Evolutionary conservation across 2,888 invertebrate species (phyloP), one percentile per base, ranked within the genome.

Genomic region (Eilema griseolum): DNA sequence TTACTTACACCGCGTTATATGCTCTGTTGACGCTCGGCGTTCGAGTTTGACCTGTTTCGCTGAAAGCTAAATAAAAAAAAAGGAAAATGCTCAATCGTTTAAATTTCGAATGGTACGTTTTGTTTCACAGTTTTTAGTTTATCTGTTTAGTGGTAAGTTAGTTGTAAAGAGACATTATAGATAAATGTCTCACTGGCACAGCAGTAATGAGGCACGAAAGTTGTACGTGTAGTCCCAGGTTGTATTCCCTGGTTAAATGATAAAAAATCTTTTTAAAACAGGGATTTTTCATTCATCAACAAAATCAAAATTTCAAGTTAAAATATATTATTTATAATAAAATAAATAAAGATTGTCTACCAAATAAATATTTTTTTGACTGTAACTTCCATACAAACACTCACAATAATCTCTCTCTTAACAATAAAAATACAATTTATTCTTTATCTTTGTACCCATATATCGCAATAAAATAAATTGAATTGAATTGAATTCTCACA

Each of bases 41-140:
- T 80, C 77, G 73, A 76, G 77, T 72, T 77, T 85, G 84, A 85
- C 86, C 85, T 83, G 81, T 78, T 85, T 85, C 78, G 74, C 67
- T 72, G 67, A 61, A 80, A 77, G 76, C 66, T 78, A 77, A 82
- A 78, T 77, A 75, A 76, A 78, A 75, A 78, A 75, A 75, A 67
- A 64, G 71, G 68, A 75, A 69, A 75, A 77, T 70, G 62, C 71
- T 80, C 73, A 79, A 72, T 68, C 72, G 67, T 73, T 81, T 78
- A 80, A 76, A 78, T 77, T 79, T 75, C 70, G 66, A 75, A 71
- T 74, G 75, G n/a, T 46, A n/a, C 12, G n/a, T 59, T 66, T 31
- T 63, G 24, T 41, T 65, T 20, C 28, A 8, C 10, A 8, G n/a
- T 64, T 41, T 41, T 28, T 26, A 41, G n/a, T 57, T 24, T 61